These are phyloP conservation scores for Perodicticus potto DNA, from an alignment of 2,797 vertebrate species.

Conservation along the genomic window DNA sequence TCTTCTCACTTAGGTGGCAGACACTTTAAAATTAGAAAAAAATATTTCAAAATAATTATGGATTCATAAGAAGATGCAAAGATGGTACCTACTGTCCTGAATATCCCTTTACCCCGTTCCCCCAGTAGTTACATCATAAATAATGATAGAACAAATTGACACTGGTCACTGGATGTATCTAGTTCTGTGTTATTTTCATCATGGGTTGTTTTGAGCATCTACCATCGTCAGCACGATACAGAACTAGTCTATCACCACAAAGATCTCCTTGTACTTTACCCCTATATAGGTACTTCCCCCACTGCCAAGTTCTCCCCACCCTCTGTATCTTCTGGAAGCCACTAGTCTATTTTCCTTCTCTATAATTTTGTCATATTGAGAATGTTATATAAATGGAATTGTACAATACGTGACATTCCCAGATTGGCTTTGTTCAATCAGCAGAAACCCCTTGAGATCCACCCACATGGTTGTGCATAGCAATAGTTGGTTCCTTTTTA, in stretches of 20 bases:
- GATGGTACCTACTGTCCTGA: background rate
- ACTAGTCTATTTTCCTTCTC: background rate
- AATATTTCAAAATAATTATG: slow-evolving; percentile 12
- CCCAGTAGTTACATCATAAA: background rate
- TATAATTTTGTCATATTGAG: background rate
- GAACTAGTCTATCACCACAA: background rate
- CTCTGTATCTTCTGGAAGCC: background rate
- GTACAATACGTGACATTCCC: background rate
- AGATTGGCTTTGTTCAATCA: background rate
- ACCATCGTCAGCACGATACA: background rate
- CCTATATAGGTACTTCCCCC: background rate
- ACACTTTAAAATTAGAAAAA: background rate
- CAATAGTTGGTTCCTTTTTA: background rate
- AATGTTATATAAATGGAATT: background rate
- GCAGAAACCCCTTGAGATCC: background rate
- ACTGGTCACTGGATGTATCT: background rate
- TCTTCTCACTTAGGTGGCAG: background rate
- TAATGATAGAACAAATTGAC: background rate
- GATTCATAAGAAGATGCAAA: background rate
- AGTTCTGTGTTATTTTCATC: background rate
- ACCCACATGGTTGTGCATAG: background rate
- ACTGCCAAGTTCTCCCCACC: background rate
- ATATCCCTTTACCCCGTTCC: background rate
- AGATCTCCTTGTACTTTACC: background rate
- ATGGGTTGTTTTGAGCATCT: background rate